Conservation (phyloP, 1,140 invertebrate genomes). For the Heliothis virescens region DNA sequence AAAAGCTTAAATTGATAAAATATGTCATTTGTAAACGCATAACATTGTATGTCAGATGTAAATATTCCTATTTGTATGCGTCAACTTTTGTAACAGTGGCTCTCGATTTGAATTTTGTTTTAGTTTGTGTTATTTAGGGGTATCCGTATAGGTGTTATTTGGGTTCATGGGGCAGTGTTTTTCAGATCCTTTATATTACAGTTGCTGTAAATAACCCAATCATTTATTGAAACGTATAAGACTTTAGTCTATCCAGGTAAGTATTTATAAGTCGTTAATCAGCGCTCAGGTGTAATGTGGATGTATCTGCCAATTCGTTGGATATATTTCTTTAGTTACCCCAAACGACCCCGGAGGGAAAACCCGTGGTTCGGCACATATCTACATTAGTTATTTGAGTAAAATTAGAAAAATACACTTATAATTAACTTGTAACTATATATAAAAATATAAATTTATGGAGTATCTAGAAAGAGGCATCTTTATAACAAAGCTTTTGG, state of each 20-base stretch:
- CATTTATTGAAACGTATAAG: no score
- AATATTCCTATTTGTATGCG: conserved; percentile 10
- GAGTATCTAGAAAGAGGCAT: no score
- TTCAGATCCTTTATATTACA: no score
- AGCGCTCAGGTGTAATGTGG: conserved; percentile 3
- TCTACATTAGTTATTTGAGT: not conserved
- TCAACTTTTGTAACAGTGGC: not conserved
- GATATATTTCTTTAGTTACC: conserved; percentile 25
- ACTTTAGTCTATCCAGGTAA: no score
- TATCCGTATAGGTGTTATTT: no score
- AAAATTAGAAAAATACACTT: not conserved
- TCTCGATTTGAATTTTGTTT: not conserved
- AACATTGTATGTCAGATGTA: not conserved
- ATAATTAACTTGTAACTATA: not conserved
- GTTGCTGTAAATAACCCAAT: no score
- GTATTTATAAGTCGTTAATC: not conserved
- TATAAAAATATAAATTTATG: no score
- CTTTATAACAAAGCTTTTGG: no score
- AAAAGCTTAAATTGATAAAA: no score
- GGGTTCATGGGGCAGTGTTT: no score
- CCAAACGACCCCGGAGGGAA: conserved; percentile 15
- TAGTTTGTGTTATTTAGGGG: no score
- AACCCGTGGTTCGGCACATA: not conserved
- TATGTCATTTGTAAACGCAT: not conserved
- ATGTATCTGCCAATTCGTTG: conserved; percentile 5